phyloP scores from a whole-genome alignment of 2,113 vertebrate species.

The Rhinolophus ferrumequinum region DNA sequence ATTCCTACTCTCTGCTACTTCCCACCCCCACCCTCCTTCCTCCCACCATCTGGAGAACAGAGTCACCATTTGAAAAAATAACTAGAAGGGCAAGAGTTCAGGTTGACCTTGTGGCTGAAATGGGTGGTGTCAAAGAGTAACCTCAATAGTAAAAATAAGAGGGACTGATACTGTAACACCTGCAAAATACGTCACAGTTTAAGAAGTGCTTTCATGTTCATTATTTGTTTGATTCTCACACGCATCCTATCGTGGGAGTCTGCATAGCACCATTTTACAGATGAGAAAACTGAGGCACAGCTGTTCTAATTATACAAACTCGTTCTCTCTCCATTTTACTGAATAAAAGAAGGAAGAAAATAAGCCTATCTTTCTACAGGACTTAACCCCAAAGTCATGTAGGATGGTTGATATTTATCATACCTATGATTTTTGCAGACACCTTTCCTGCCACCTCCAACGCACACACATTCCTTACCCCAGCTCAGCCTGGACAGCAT shows the following conservation, averaged over 20 bases:
- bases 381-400: not conserved
- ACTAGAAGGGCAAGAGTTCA: not conserved
- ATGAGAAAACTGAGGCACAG: not conserved
- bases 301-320: not conserved
- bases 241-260: not conserved
- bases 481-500: slow-evolving; percentile 57
- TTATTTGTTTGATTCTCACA: not conserved
- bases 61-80: not conserved
- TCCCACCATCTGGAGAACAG: not conserved
- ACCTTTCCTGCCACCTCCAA: not conserved
- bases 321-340: not conserved
- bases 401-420: not conserved
- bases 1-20: not conserved
- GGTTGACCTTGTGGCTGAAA: not conserved
- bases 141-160: not conserved
- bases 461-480: not conserved
- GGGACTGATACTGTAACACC: not conserved
- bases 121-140: not conserved
- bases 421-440: not conserved
- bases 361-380: not conserved
- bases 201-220: not conserved
- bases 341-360: slow-evolving; percentile 13
- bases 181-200: not conserved
- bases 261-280: not conserved
- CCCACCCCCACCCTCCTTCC: accelerated